Base-by-base conservation (phyloP, 2,797 vertebrate species). In the Crypturellus tataupa region DNA sequence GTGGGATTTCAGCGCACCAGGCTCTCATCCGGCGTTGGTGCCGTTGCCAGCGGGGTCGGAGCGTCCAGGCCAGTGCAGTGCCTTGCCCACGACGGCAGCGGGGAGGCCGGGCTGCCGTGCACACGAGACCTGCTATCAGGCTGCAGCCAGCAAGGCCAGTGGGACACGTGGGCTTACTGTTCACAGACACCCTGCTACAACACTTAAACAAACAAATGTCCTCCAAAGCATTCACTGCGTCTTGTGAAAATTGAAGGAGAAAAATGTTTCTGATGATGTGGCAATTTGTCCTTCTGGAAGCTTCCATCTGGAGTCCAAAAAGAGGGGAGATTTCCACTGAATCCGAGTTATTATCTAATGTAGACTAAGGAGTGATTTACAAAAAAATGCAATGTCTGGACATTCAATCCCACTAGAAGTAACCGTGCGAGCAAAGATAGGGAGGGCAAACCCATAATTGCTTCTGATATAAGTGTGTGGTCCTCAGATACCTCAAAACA, bases 141-240 rank as follows among this genome's bases (percentile, higher is more conserved):
- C 1, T 3, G 33, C 20, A 16, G 46, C 10, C 24, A 80, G 21
- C 20, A 31, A 69, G 12, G 29, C 6, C 37, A 33, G 25, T 23
- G 10, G 0, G 1, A 76, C 7, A 10, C 0, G 0, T n/a, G 9
- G 14, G 69, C 46, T 40, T 2, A 0, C 46, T 29, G 29, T 55
- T 81, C 12, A 2, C 39, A 92, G 65, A 20, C 27, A 46, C 5
- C 46, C 9, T 35, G 5, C 42, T 8, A 9, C 5, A 23, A 39
- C 7, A 29, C 75, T 86, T 72, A 72, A 51, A 47, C 18, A 88
- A 20, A 10, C 2, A 21, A 31, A 31, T 12, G 5, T 59, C 7
- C 33, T 63, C 35, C 12, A 35, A 44, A 68, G n/a, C 31, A 12
- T 37, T 87, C 56, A 40, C 18, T 60, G 11, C 20, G 6, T 1